A percentile compares a stretch with the other conserved stretches of the same genome.
These are phyloP conservation scores for Agonopterix alstromeriana DNA, from an alignment of 2,888 invertebrate species.

Conservation along the genomic window DNA sequence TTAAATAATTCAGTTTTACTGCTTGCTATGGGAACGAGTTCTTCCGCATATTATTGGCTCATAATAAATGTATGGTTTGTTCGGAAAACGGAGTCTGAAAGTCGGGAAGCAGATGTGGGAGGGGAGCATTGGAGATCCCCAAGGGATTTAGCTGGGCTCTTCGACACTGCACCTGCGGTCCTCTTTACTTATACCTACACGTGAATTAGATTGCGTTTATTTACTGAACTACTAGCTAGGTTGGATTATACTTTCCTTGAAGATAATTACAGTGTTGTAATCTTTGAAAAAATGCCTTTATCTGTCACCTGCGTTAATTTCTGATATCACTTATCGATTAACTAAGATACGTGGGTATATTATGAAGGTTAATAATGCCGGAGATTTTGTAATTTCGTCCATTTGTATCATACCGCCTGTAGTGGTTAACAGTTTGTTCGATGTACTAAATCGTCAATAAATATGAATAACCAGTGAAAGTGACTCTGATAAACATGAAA, in stretches of 20 bases:
- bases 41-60: constrained; percentile 36
- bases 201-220: not conserved
- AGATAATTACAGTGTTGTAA: not conserved
- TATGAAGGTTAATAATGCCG: too few species aligned
- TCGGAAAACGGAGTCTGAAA: constrained; percentile 20
- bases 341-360: constrained; percentile 16
- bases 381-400: constrained; percentile 11
- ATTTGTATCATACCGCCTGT: constrained; percentile 2
- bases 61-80: constrained; percentile 51
- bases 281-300: constrained; percentile 19
- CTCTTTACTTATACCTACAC: not conserved
- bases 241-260: not conserved
- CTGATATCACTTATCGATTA: constrained; percentile 44
- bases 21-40: not conserved
- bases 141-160: not conserved
- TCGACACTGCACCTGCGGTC: constrained; percentile 28
- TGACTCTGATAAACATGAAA: not conserved
- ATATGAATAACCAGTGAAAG: not conserved
- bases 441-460: not conserved
- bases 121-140: constrained; percentile 11
- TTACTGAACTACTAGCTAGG: not conserved
- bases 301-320: constrained; percentile 53
- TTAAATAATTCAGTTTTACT: constrained; percentile 6
- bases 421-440: not conserved
- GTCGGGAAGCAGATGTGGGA: constrained; percentile 24